Evolutionary conservation across 1,140 invertebrate genomes (phyloP).

Genomic region (Heliothis virescens): DNA sequence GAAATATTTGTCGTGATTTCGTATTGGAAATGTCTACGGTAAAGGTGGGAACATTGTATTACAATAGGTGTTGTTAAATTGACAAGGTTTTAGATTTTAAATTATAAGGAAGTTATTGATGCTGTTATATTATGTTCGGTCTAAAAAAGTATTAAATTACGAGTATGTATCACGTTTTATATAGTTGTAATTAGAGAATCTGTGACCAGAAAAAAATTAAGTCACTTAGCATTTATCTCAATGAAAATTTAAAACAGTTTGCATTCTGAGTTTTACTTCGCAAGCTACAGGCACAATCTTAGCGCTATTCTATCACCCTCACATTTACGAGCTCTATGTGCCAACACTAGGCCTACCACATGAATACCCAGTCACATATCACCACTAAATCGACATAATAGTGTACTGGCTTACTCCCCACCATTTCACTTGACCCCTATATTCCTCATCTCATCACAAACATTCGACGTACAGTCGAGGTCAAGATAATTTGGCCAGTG

Average conservation of each 20-base stretch:
- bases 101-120: too few relatives aligned
- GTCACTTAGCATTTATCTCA: too few relatives aligned
- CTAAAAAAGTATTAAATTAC: too few relatives aligned
- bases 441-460: constrained; percentile 9
- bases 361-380: constrained; percentile 55
- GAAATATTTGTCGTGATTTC: constrained; percentile 24
- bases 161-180: too few relatives aligned
- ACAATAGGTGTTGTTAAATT: background rate
- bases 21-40: constrained; percentile 1
- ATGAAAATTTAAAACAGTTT: too few relatives aligned
- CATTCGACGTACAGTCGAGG: background rate
- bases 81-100: too few relatives aligned
- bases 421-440: constrained; percentile 44
- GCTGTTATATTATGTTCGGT: too few relatives aligned
- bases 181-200: too few relatives aligned
- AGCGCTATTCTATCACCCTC: constrained; percentile 16
- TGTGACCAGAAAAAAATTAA: too few relatives aligned
- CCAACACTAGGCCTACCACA: constrained; percentile 25
- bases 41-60: background rate
- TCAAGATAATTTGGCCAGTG: constrained; percentile 50
- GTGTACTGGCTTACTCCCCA: constrained; percentile 44
- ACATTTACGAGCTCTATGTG: constrained; percentile 19
- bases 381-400: constrained; percentile 58
- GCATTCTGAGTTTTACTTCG: background rate
- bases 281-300: background rate